phyloP scores from a whole-genome alignment of 2,113 vertebrate species.

The Pampusana beccarii region DNA sequence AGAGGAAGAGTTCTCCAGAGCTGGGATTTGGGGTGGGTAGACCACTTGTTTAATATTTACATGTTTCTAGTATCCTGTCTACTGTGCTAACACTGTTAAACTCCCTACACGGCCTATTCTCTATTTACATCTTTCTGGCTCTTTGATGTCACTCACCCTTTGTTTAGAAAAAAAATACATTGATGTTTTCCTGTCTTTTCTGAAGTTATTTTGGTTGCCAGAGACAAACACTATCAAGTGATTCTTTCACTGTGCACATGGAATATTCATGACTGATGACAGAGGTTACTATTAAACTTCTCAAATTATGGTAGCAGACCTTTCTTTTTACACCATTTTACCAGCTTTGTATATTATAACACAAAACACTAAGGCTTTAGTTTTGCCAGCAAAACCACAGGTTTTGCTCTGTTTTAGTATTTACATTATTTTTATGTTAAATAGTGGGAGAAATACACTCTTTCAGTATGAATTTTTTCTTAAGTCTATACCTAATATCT shows the following conservation, averaged over 20 bases:
- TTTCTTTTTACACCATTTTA: not conserved
- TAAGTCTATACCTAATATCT: not conserved
- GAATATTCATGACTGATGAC: not conserved
- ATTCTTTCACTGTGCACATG: not conserved
- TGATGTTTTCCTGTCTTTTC: not conserved
- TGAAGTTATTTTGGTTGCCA: not conserved
- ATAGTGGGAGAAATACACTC: not conserved
- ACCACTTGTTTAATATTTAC: not conserved
- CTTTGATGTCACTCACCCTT: not conserved
- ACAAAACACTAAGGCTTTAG: not conserved
- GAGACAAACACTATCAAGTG: not conserved
- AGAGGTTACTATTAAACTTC: not conserved
- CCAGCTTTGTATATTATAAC: not conserved
- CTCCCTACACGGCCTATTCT: not conserved
- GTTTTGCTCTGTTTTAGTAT: not conserved
- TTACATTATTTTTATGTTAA: not conserved
- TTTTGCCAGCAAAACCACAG: not conserved
- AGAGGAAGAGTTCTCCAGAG: not conserved
- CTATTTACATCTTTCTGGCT: not conserved
- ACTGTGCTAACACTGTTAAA: not conserved
- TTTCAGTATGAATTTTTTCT: not conserved
- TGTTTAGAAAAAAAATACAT: not conserved
- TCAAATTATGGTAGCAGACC: not conserved
- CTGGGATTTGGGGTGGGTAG: rapidly evolving
- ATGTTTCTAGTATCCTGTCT: not conserved